Evolutionary conservation across 2,797 vertebrate species (phyloP), one percentile per base, ranked within the genome.

Genomic region (Syngnathus acus): DNA sequence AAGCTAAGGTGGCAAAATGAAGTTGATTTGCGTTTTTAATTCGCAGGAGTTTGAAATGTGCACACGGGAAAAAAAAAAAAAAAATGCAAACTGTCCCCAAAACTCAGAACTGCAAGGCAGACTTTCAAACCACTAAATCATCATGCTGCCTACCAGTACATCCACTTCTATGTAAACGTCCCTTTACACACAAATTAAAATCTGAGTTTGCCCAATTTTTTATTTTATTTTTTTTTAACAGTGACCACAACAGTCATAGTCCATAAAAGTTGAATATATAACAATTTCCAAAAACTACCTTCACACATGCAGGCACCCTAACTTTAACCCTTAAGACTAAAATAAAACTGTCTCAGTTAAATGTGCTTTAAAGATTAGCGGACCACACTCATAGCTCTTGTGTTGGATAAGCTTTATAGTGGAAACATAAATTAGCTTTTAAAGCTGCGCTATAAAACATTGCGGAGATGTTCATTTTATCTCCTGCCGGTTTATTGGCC

Each of bases 341-440:
- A 73, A 76, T 69, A 70, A 80, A 81, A 71, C 57, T 39, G 45
- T 67, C 69, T 64, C 65, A 65, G 51, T 63, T 69, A 64, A 67
- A 79, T 68, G 51, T 66, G 58, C 74, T 77, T 80, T 82, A 64
- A 82, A 74, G 77, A 67, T 60, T 47, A 61, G 74, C 1, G 21
- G 86, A 84, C 86, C 83, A 85, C 79, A 85, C 85, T 78, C 11
- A 13, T 58, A 17, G 71, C 42, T 75, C 58, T 73, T 66, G 83
- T 73, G 65, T 51, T 69, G 75, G 69, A 75, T 69, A 72, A 65
- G 47, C 63, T 84, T 85, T 76, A 82, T 53, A 69, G 77, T 72
- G 62, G 6, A 47, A 78, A 65, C 63, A 77, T 82, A 82, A 87
- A 77, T 82, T 43, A 58, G 64, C 26, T 75, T 85, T 85, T 81